Evolutionary conservation across 2,113 vertebrate species (phyloP).

Genomic region (Mellivora capensis): DNA sequence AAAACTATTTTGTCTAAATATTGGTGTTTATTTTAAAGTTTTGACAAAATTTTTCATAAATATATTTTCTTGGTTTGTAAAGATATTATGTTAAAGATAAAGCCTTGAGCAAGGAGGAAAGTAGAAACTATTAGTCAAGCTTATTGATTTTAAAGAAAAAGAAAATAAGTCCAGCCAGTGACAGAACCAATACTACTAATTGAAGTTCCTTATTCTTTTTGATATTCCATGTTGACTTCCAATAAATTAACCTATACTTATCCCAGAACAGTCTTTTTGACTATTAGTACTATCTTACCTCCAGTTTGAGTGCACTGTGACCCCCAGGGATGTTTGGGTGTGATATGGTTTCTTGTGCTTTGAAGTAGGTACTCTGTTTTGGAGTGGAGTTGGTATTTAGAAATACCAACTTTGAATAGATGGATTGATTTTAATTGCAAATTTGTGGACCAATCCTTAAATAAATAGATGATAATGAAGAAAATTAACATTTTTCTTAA

Average conservation of each 20-base stretch:
- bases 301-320: neutral
- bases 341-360: neutral
- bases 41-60: neutral
- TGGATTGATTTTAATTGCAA: slow-evolving; percentile 19
- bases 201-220: neutral
- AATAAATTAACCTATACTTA: neutral
- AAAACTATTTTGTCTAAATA: neutral
- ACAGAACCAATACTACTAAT: neutral
- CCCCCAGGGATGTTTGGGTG: neutral
- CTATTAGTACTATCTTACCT: neutral
- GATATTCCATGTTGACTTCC: neutral
- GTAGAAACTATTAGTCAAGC: neutral
- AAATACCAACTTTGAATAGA: neutral
- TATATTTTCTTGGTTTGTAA: neutral
- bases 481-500: neutral
- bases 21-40: neutral
- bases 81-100: neutral
- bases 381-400: slow-evolving; percentile 1
- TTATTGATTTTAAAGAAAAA: neutral
- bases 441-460: neutral
- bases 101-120: neutral
- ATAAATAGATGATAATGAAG: neutral
- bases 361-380: neutral
- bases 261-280: neutral
- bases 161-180: neutral